Base-by-base conservation (phyloP, 1,140 invertebrate species). In the Ceratoteleas bidentatus region DNA sequence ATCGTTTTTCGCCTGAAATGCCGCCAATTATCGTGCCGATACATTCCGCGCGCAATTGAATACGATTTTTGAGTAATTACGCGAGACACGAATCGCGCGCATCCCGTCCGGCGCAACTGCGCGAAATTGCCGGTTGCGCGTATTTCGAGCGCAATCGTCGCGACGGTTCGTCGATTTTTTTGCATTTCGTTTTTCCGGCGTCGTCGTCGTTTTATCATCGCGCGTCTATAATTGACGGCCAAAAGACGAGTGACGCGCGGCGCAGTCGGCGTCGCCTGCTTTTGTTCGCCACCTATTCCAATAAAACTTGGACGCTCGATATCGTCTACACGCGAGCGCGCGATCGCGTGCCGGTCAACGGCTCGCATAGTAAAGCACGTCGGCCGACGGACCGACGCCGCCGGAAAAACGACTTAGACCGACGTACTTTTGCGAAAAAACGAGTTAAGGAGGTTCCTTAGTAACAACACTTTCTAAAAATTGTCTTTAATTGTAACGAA, bases 281-380 rank as follows among this genome's bases (percentile, higher is more conserved):
- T 66, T 66, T 68, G 49, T 69, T 62, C 61, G 8, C 7, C 61
- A 79, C 15, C 68, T 62, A 68, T 68, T 66, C 68, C 62, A 79
- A 79, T 79, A 79, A 79, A 79, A 73, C 24, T 68, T 68, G 62
- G 53, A 61, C 68, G 76, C 50, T 73, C 76, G 76, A 79, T 79
- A 79, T 13, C 33, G 77, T 74, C 69, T 81, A 74, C 69, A 81
- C 77, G 77, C 77, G 64, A 81, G 24, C 45, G 60, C 38, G 33
- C 57, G 11, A 81, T 81, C 70, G 77, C 77, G 77, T 81, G 77
- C 60, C 69, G 77, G 77, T 73, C 77, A 74, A 69, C 49, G 77
- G 73, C 68, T 73, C 56, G 64, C 57, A 68, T 68, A 68, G 77
- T 64, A 61, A 69, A 73, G 61, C 36, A 77, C 49, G 53, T 24